Percentiles rank a stretch among this genome's conserved stretches.
Evolutionary conservation across 1,140 invertebrate genomes (phyloP).

Genomic region (Macrotrachela quadricornifera): DNA sequence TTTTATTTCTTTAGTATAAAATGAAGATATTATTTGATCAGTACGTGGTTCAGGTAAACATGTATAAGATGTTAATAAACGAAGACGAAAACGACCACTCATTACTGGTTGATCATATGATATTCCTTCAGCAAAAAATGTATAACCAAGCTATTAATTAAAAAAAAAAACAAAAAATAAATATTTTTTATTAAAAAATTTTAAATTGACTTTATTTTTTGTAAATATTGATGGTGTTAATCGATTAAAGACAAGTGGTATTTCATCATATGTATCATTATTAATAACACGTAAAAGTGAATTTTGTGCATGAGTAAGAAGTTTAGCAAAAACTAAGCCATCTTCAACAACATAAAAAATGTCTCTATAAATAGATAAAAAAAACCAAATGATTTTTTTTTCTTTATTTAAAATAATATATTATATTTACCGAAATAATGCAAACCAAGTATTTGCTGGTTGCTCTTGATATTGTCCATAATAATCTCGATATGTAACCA

Average conservation of each 20-base stretch:
- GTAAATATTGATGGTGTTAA: conserved; percentile 27
- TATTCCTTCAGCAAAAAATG: conserved; percentile 25
- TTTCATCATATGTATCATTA: conserved; percentile 27
- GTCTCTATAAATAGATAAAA: conserved; percentile 16
- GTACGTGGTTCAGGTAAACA: conserved; percentile 17
- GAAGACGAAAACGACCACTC: conserved; percentile 22
- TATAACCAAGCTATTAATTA: conserved; percentile 19
- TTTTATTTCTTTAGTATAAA: conserved; percentile 20
- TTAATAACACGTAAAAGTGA: conserved; percentile 26
- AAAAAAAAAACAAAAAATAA: not conserved
- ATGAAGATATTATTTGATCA: conserved; percentile 17
- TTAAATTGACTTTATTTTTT: conserved; percentile 27
- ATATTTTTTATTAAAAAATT: not conserved
- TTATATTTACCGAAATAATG: conserved; percentile 24
- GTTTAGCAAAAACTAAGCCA: conserved; percentile 22
- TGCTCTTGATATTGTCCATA: conserved; percentile 22
- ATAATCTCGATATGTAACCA: conserved; percentile 26
- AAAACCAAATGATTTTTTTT: not conserved
- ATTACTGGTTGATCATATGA: conserved; percentile 19
- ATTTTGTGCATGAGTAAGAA: conserved; percentile 21
- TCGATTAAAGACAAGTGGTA: conserved; percentile 26
- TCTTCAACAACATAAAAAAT: conserved; percentile 26
- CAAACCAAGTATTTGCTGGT: conserved; percentile 23
- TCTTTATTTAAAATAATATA: no score
- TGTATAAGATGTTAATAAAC: conserved; percentile 25